Base-by-base conservation (phyloP, 2,888 invertebrate species). In the Homarus gammarus region DNA sequence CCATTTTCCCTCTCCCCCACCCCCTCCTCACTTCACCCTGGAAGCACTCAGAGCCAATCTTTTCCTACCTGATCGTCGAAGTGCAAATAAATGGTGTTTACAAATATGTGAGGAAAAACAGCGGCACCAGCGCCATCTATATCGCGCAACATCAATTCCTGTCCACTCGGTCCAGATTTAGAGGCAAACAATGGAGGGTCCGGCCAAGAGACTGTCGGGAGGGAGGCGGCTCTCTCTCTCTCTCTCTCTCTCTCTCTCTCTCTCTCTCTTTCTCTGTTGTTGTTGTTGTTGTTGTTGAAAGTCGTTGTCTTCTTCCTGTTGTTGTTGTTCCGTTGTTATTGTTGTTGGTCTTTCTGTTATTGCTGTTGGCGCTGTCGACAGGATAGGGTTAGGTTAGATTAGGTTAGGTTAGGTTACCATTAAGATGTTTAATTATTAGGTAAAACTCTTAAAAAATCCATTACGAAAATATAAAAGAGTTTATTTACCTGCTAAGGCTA, bases 11-110 rank as follows among this genome's bases (percentile, higher is more conserved):
- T 73, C 31, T 6, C 15, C 38, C 64, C 64, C 22, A 5, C 40
- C 18, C 31, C n/a, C 15, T 38, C 5, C 27, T 44, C 44, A 40
- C 75, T 64, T 27, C 18, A 64, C 6, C 5, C 27, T 27, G 5
- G 27, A 64, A 27, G 79, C 79, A 51, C 22, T 61, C n/a, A 8
- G 79, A 51, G 79, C 79, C 79, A 79, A 79, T 79, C 70, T 68
- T 70, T 82, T 68, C 36, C 79, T 51, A 18, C 56, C 40, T 75
- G 61, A 56, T 84, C 84, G 84, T 38, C 84, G 56, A 84, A 75
- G 84, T 51, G 68, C 85, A 86, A 78, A 86, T 86, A 86, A 86
- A 86, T 86, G 85, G 85, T 86, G 85, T 86, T 86, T 86, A 86
- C 85, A 86, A 86, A 86, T 86, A 86, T 68, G 78, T 68, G 85